phyloP scores from a whole-genome alignment of 2,113 vertebrate species.

The Lophius piscatorius region DNA sequence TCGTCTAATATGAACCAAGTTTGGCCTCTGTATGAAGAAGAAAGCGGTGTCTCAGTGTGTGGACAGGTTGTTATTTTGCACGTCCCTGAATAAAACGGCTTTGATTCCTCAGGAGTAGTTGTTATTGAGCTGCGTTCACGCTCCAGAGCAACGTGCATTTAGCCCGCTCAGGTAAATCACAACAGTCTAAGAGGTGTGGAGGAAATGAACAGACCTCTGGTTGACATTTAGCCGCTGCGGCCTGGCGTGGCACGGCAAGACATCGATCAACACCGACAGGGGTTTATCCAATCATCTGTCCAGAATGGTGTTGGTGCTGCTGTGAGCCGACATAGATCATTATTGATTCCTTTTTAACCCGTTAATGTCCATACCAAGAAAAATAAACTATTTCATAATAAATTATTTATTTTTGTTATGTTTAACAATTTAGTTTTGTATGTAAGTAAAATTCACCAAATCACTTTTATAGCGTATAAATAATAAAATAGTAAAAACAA shows the following conservation, averaged over 20 bases:
- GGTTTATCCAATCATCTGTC: slow-evolving; percentile 15
- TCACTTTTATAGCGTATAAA: no score
- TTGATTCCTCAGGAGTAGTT: slow-evolving; percentile 6
- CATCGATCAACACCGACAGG: background rate
- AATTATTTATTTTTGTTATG: no score
- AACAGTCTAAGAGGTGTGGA: slow-evolving; percentile 7
- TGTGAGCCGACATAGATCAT: slow-evolving; percentile 11
- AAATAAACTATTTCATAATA: no score
- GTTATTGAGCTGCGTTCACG: slow-evolving; percentile 1
- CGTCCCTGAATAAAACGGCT: background rate
- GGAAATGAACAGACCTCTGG: background rate
- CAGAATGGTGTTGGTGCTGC: background rate
- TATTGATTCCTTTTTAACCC: no score
- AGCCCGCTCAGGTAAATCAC: slow-evolving; percentile 6
- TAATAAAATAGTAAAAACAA: no score
- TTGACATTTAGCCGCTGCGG: slow-evolving; percentile 19
- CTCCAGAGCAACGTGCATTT: background rate
- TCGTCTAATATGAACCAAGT: no score
- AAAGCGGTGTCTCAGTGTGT: no score
- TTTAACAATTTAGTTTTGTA: no score
- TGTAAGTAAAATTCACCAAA: no score
- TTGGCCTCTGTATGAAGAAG: no score
- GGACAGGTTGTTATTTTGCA: no score
- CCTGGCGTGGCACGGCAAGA: background rate
- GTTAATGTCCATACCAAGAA: no score